phyloP scores from a whole-genome alignment of 2,113 vertebrate genomes.

The Porphyrio hochstetteri region DNA sequence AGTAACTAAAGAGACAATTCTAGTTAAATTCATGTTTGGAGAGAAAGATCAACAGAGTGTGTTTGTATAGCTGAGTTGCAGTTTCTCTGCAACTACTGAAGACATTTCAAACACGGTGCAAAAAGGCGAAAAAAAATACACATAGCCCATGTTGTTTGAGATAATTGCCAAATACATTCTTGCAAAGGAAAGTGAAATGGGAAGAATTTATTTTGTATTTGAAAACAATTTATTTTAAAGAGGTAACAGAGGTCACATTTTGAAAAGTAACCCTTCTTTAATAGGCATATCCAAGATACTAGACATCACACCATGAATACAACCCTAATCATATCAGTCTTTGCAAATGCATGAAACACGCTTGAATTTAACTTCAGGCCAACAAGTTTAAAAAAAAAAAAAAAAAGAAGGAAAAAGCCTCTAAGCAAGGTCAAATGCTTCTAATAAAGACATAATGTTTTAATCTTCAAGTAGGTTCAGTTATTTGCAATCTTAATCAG shows the following conservation, averaged over 20 bases:
- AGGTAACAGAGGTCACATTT: neutral
- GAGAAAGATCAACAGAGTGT: neutral
- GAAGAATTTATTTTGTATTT: neutral
- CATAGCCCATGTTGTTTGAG: neutral
- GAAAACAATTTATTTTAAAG: neutral
- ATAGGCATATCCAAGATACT: neutral
- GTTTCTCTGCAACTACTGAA: neutral
- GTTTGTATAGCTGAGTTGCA: neutral
- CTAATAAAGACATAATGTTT: neutral
- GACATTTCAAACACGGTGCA: neutral
- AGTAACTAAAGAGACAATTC: neutral
- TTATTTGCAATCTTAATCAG: conserved; percentile 27
- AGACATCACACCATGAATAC: neutral
- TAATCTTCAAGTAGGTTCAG: conserved; percentile 10
- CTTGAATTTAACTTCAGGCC: neutral
- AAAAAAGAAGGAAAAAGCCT: neutral
- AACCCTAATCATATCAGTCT: neutral
- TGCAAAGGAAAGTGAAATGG: neutral
- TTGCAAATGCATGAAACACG: neutral
- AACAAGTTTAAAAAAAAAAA: neutral
- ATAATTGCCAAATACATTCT: neutral
- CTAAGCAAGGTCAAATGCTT: conserved; percentile 15
- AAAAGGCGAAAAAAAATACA: neutral
- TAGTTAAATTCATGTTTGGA: neutral
- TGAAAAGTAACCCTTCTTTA: neutral